Conservation (phyloP, 2,797 vertebrate species). For the Falco concolor region DNA sequence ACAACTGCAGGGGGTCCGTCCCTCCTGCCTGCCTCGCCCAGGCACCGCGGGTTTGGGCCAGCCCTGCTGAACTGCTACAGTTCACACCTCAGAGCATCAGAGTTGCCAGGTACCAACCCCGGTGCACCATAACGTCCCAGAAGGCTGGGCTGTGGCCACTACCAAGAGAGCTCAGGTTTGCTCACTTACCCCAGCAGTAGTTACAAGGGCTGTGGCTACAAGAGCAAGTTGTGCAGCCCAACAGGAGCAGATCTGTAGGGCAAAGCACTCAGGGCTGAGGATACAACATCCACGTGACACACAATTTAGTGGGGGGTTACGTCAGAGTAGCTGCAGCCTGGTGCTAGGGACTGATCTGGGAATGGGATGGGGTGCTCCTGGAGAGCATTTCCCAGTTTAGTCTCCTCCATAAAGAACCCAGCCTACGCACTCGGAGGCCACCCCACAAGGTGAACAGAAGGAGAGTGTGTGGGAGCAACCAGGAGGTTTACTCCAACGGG, state of each 20-base stretch:
- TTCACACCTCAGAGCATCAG: neutral
- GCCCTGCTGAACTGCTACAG: neutral
- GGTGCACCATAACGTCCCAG: neutral
- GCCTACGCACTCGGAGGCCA: neutral
- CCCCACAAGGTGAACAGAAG: neutral
- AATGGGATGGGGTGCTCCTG: neutral
- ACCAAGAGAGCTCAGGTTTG: neutral
- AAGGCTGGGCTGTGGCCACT: neutral
- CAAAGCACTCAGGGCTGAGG: neutral
- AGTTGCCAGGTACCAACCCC: neutral
- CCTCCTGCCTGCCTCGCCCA: neutral
- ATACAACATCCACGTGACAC: neutral
- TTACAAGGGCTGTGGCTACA: neutral
- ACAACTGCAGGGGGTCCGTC: neutral
- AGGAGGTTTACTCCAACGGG: neutral
- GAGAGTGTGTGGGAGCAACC: neutral
- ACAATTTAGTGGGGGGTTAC: neutral
- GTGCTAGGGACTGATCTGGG: neutral
- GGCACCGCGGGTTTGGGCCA: neutral
- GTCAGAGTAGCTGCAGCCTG: neutral
- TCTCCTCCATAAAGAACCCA: neutral
- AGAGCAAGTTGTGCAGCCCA: neutral
- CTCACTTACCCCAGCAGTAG: neutral
- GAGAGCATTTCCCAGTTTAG: neutral
- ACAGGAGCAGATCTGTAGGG: neutral